Evolutionary conservation across 1,140 invertebrate genomes (phyloP), one percentile per base, ranked within the genome.

Genomic region (Drosophila insularis): DNA sequence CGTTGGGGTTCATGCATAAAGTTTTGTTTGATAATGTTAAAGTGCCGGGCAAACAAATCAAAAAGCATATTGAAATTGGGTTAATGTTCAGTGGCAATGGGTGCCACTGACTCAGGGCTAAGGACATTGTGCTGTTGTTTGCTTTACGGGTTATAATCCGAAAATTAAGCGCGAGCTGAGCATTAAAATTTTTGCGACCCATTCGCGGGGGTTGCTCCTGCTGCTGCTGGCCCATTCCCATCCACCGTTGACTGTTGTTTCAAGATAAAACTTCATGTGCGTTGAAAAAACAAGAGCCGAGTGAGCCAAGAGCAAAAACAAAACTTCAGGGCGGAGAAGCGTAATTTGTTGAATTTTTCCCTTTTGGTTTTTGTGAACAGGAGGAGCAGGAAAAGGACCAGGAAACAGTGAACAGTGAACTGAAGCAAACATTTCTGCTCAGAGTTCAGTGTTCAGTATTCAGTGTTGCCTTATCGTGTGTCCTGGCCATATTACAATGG

Each of bases 61-160:
- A 89, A 89, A 89, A 89, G 85, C 84, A 89, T 90, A 87, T 90
- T 90, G 87, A 84, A 90, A 90, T 90, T 90, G 87, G 87, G 87
- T 87, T 90, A 90, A 90, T 87, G 82, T 87, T 78, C 81, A 74
- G 65, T 19, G 43, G 60, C 63, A 65, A 39, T 65, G 59, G 35
- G 54, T 60, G 61, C 56, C 62, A 46, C 65, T 71, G 65, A 21
- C 50, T 67, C 27, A 37, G 70, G 68, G 78, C 71, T 86, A 77
- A 79, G 73, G 79, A 82, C 87, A 74, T 62, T 90, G 66, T 71
- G 75, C 70, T 70, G 71, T 61, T 80, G 82, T 90, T 90, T 90
- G 81, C 74, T 90, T 87, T 90, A 84, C 82, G 87, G 87, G 87
- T 86, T 87, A 87, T 90, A 90, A 90, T 86, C 87, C 81, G 65